Evolutionary conservation across 2,888 invertebrate genomes (phyloP), one percentile per base, ranked within the genome.

Genomic region (Napeogenes sylphis): DNA sequence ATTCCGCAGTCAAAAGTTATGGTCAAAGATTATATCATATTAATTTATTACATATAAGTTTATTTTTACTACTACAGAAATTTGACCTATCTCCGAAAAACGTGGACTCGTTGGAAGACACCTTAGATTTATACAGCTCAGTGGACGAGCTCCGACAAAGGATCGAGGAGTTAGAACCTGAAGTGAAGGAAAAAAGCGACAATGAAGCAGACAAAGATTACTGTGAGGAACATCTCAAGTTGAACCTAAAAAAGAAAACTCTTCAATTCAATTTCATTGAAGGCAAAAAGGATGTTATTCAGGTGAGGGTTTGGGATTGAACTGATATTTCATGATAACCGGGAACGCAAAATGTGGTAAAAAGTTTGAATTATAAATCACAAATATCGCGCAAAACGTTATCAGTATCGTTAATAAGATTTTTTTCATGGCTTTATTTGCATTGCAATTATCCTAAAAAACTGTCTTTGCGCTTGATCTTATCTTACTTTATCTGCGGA

Each of bases 91-190:
- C 90, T 3, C 88, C 89, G 38, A 91, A 91, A 70, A 85, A 80
- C 65, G 85, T 89, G 68, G 91, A 91, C 60, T 86, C 91, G 63
- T 79, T 92, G 63, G 92, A 92, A 75, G 92, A 93, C 66, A 90
- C 91, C 38, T 81, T 93, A 70, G 93, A 93, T 74, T 92, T 94
- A 65, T 94, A 94, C 79, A 94, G 93, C 81, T 92, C 94, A 0
- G 94, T 93, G 55, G 93, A 93, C 73, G 93, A 94, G 75, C 78
- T 94, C 45, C 81, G 93, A 60, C 92, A 92, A 70, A 86, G 91
- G 70, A 92, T 92, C 66, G 85, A 84, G 51, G 87, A 79, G 2
- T 68, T 91, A 70, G 87, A 89, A 68, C 88, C 90, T 0, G 88
- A 89, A 60, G 83, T 89, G 13, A 79, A 83, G 66, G 82, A 80